These are phyloP conservation scores for Nephrotoma appendiculata DNA, from an alignment of 2,888 invertebrate species.

Conservation along the genomic window DNA sequence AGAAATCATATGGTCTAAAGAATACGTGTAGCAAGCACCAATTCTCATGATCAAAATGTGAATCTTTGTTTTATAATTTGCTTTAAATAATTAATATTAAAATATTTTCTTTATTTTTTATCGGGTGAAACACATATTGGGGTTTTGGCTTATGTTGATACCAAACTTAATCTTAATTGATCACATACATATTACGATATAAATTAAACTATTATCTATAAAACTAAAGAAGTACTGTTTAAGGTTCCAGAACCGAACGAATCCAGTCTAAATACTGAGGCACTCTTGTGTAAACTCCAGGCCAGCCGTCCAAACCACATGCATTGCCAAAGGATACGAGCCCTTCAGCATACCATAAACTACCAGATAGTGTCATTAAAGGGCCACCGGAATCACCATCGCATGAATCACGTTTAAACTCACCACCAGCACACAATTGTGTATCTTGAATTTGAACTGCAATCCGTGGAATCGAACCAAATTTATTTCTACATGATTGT, in stretches of 20 bases:
- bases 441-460: conserved; percentile 9
- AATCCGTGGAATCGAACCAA: background rate
- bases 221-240: conserved; percentile 17
- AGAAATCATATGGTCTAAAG: no score
- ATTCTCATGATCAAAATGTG: no score
- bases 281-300: conserved; percentile 55
- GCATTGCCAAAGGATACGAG: conserved; percentile 39
- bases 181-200: background rate
- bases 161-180: background rate
- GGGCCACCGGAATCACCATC: conserved; percentile 53
- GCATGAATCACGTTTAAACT: conserved; percentile 40
- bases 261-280: conserved; percentile 52
- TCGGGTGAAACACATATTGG: background rate
- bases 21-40: no score
- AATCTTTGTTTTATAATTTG: no score
- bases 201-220: background rate
- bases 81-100: no score
- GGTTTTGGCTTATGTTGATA: background rate
- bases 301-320: conserved; percentile 38
- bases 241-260: conserved; percentile 33
- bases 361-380: conserved; percentile 26
- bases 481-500: conserved; percentile 31
- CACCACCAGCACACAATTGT: conserved; percentile 31
- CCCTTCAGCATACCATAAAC: conserved; percentile 25
- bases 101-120: no score